A percentile compares a stretch with the other conserved stretches of the same genome.
phyloP scores from a whole-genome alignment of 2,888 invertebrate species.

The Drosophila mettleri region DNA sequence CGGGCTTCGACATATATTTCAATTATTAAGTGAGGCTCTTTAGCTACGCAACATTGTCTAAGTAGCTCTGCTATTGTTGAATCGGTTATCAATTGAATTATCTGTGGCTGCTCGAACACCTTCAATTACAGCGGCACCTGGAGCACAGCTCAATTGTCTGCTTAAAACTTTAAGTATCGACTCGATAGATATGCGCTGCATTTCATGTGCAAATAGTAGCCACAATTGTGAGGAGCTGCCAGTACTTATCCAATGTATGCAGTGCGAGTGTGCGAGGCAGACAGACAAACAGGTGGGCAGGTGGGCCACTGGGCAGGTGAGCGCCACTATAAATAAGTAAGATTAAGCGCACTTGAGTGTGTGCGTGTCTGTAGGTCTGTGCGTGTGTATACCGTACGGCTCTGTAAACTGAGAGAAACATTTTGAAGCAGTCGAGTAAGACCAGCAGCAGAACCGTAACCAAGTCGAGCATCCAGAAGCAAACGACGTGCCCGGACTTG shows the following conservation, averaged over 20 bases:
- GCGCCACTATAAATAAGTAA: constrained; percentile 73
- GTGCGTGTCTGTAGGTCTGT: neutral
- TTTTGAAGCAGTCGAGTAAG: constrained; percentile 25
- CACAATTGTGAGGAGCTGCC: constrained; percentile 31
- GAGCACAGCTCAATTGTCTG: constrained; percentile 13
- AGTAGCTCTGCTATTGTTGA: neutral
- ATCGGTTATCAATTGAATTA: neutral
- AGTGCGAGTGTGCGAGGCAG: constrained; percentile 31
- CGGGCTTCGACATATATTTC: neutral
- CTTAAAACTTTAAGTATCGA: constrained; percentile 42
- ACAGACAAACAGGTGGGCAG: constrained; percentile 23
- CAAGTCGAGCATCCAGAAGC: constrained; percentile 41
- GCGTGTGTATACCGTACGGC: constrained; percentile 28
- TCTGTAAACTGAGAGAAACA: constrained; percentile 53
- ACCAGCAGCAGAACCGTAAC: constrained; percentile 23
- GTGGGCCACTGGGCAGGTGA: constrained; percentile 15
- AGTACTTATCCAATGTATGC: constrained; percentile 52
- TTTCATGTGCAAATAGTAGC: constrained; percentile 51
- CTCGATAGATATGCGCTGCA: constrained; percentile 52
- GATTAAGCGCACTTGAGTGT: constrained; percentile 71
- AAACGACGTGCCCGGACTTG: constrained; percentile 72
- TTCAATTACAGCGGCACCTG: neutral
- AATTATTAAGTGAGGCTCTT: neutral
- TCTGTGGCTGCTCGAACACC: constrained; percentile 47
- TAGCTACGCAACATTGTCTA: neutral